A percentile compares a stretch with the other conserved stretches of the same genome.
These are phyloP conservation scores for Netelia melanura DNA, from an alignment of 2,888 invertebrate species.

Conservation along the genomic window DNA sequence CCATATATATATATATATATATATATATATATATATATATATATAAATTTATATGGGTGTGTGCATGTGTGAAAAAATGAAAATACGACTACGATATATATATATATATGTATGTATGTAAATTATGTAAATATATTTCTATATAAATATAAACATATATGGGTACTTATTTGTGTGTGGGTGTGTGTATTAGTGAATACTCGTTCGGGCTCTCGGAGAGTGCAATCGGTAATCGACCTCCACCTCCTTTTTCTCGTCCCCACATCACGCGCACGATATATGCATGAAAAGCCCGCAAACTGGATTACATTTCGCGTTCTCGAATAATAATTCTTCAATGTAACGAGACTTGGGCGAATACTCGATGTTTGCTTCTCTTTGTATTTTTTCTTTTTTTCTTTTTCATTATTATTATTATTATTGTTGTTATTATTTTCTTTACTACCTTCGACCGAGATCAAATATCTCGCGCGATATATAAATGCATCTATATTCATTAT, in stretches of 20 bases:
- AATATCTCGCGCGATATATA: constrained; percentile 7
- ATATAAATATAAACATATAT: not conserved
- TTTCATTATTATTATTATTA: not conserved
- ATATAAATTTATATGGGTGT: no score
- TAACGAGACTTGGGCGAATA: constrained; percentile 10
- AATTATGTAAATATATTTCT: not conserved
- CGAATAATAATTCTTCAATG: constrained; percentile 28
- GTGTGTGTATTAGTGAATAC: not conserved
- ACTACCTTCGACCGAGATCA: constrained; percentile 12
- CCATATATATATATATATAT: not conserved
- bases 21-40: no score
- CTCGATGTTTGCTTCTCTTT: not conserved
- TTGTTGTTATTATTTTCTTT: not conserved
- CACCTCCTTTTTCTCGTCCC: constrained; percentile 14
- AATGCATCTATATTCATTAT: not conserved
- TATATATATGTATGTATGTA: not conserved
- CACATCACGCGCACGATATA: not conserved
- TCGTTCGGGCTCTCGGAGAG: constrained; percentile 5
- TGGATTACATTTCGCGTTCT: constrained; percentile 3
- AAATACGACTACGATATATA: no score
- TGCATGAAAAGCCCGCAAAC: not conserved
- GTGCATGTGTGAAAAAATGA: no score
- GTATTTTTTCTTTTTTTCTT: not conserved
- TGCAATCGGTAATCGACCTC: constrained; percentile 29
- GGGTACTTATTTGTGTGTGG: no score